A percentile compares a stretch with the other conserved stretches of the same genome.
Conservation (phyloP, 2,113 vertebrate species). For the Tragelaphus scriptus region DNA sequence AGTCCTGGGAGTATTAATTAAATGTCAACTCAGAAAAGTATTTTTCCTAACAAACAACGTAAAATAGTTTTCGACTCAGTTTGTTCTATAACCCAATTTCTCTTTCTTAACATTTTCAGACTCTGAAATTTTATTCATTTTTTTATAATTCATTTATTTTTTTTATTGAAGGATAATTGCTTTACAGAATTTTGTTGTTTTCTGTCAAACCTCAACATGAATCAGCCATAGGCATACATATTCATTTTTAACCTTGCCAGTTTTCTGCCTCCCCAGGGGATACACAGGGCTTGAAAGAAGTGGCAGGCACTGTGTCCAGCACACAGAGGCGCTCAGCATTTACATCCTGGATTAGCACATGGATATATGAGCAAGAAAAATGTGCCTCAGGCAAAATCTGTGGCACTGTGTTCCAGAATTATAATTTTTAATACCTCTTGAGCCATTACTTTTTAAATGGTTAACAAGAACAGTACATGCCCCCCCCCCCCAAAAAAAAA, state of each 20-base stretch:
- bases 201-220: background rate
- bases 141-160: background rate
- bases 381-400: background rate
- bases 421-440: background rate
- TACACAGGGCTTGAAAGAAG: background rate
- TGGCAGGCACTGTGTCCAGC: background rate
- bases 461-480: background rate
- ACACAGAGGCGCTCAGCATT: fast-evolving
- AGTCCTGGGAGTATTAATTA: background rate
- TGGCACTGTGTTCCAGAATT: background rate
- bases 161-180: background rate
- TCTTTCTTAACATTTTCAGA: background rate
- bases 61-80: background rate
- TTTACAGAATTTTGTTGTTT: background rate
- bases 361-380: background rate
- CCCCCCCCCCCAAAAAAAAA: background rate
- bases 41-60: background rate
- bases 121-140: background rate
- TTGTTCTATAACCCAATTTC: background rate
- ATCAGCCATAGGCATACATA: background rate
- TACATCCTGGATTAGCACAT: background rate
- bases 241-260: background rate
- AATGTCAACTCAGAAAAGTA: background rate
- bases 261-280: background rate
- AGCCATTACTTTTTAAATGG: background rate